Conservation (phyloP, 2,888 invertebrate species). For the Syritta pipiens region DNA sequence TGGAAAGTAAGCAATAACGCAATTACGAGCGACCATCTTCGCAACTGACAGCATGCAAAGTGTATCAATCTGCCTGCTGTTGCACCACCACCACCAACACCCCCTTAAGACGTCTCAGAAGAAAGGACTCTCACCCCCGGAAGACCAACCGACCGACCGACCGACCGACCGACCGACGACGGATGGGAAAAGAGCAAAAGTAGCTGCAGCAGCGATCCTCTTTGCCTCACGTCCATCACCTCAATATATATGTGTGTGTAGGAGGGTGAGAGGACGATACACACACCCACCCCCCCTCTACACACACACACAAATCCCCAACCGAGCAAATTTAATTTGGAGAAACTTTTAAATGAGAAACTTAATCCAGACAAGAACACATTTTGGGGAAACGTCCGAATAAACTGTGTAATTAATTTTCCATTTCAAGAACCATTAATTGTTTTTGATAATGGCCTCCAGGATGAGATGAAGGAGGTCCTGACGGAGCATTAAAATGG, state of each 20-base stretch:
- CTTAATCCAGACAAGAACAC: conserved; percentile 73
- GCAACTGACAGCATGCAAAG: conserved; percentile 67
- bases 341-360: conserved; percentile 73
- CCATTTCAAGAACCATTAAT: conserved; percentile 73
- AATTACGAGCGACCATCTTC: conserved; percentile 63
- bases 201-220: conserved; percentile 1
- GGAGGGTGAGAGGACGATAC: too few relatives aligned
- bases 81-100: too few relatives aligned
- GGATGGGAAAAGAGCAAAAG: conserved; percentile 52
- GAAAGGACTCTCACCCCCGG: conserved; percentile 23
- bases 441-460: conserved; percentile 72
- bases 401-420: conserved; percentile 73
- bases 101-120: conserved; percentile 12
- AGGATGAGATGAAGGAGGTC: conserved; percentile 60
- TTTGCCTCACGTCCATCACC: conserved; percentile 21
- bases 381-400: conserved; percentile 72
- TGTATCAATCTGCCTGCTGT: conserved; percentile 49
- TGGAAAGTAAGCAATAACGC: conserved; percentile 69
- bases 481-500: conserved; percentile 45
- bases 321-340: conserved; percentile 73
- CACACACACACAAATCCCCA: conserved; percentile 63
- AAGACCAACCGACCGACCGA: too few relatives aligned
- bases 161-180: too few relatives aligned
- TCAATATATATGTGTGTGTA: too few relatives aligned
- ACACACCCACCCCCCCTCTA: neutral